Evolutionary conservation across 2,888 invertebrate species (phyloP).

Genomic region (Melieria crassipennis): DNA sequence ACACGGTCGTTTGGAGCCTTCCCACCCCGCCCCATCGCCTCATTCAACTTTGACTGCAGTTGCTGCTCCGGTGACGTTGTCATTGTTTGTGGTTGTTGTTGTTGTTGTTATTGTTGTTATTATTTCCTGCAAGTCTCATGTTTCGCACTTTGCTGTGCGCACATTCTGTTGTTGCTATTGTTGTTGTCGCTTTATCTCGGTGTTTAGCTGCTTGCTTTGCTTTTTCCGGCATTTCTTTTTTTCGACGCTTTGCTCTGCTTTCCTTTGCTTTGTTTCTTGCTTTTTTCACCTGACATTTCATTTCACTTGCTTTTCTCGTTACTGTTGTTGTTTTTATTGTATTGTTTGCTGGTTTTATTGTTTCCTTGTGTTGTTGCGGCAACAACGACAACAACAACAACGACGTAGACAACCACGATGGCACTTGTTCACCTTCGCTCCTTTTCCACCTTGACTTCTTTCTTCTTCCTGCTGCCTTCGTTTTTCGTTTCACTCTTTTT

Average conservation of each 20-base stretch:
- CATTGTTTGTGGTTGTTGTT: neutral
- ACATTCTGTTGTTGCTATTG: neutral
- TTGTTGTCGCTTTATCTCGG: neutral
- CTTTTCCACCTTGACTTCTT: neutral
- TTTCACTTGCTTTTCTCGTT: neutral
- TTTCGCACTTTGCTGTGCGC: neutral
- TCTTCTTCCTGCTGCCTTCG: slow-evolving; percentile 1
- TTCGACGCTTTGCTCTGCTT: neutral
- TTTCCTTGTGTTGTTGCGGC: neutral
- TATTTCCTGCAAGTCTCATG: neutral
- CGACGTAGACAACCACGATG: neutral
- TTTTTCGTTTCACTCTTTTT: neutral
- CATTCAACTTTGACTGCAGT: neutral
- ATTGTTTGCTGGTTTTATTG: neutral
- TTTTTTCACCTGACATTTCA: neutral
- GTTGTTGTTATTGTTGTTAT: slow-evolving; percentile 1
- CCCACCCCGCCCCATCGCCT: neutral
- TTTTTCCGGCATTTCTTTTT: neutral
- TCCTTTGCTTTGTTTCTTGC: neutral
- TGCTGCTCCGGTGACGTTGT: neutral
- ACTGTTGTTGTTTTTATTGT: neutral
- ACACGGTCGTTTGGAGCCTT: neutral
- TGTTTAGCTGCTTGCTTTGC: neutral
- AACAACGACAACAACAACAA: slow-evolving; percentile 1
- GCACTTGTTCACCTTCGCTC: neutral